Percentiles rank a stretch among this genome's conserved stretches.
Evolutionary conservation across 2,888 invertebrate species (phyloP).

Genomic region (Lypha dubia): DNA sequence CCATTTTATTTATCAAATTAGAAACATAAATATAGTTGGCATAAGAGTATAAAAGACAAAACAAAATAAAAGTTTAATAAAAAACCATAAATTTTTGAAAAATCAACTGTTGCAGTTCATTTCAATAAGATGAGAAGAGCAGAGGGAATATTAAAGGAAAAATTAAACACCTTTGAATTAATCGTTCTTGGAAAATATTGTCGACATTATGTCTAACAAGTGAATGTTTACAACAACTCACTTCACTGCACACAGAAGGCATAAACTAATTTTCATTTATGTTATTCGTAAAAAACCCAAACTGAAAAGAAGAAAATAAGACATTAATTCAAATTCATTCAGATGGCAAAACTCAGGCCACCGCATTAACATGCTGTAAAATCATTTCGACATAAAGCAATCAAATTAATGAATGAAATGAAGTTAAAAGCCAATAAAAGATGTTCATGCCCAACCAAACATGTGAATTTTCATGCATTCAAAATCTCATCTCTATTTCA

Average conservation of each 20-base stretch:
- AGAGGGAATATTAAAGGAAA: conserved; percentile 8
- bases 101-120: conserved; percentile 29
- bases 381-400: conserved; percentile 32
- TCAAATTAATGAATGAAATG: conserved; percentile 51
- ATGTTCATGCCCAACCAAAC: conserved; percentile 72
- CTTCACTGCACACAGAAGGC: conserved; percentile 13
- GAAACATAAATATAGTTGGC: conserved; percentile 42
- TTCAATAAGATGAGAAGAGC: conserved; percentile 21
- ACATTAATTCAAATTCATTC: neutral
- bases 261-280: conserved; percentile 49
- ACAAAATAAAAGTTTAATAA: conserved; percentile 33
- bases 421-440: conserved; percentile 70
- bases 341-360: neutral
- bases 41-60: conserved; percentile 23
- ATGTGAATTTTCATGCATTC: conserved; percentile 63
- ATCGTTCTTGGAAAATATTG: conserved; percentile 80
- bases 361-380: conserved; percentile 36
- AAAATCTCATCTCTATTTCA: conserved; percentile 42
- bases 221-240: conserved; percentile 37
- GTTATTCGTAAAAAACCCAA: conserved; percentile 47
- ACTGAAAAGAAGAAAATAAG: conserved; percentile 8
- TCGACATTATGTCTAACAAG: conserved; percentile 80
- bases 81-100: conserved; percentile 55
- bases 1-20: conserved; percentile 75
- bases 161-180: conserved; percentile 69